Evolutionary conservation across 2,888 invertebrate genomes (phyloP), one percentile per base, ranked within the genome.

Genomic region (Melikaiella ostensackeni): DNA sequence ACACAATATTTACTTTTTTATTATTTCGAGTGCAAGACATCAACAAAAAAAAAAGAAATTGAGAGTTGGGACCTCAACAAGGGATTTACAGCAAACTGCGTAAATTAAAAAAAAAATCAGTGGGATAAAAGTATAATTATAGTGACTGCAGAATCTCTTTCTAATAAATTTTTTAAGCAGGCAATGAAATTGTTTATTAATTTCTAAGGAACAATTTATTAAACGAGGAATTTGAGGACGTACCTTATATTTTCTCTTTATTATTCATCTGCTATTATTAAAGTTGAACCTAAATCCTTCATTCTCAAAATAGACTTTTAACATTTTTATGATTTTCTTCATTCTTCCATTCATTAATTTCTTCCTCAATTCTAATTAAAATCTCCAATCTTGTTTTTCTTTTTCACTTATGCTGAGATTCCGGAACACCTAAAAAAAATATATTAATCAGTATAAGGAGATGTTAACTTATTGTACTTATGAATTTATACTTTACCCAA

Each of bases 401-500:
- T 30, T 50, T 19, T 8, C 19, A 4, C 21, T 35, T 2, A 9
- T 1, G 9, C 3, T 21, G 30, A 19, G 8, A 19, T 13, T 33
- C 70, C 50, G 70, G 70, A 70, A 50, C 70, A 70, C 70, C 70
- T 70, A 30, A 70, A 50, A 46, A n/a, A 16, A 38, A 59, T 7
- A 21, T 0, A 42, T 35, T n/a, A 59, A 57, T 57, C 9, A 74
- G 61, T 59, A 74, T 59, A 35, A 66, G 61, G 77, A 79, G 64
- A 63, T 21, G 63, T 21, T 38, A 21, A 74, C 21, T 11, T n/a
- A n/a, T n/a, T n/a, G n/a, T n/a, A n/a, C n/a, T n/a, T n/a, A n/a
- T n/a, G n/a, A 55, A 9, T 33, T 1, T 62, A 8, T 19, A 3
- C 3, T 19, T 4, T 3, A 19, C 16, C 33, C 62, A n/a, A n/a